Percentiles rank a stretch among this genome's conserved stretches.
These are phyloP conservation scores for Takifugu flavidus DNA, from an alignment of 2,113 vertebrate species.

Conservation along the genomic window DNA sequence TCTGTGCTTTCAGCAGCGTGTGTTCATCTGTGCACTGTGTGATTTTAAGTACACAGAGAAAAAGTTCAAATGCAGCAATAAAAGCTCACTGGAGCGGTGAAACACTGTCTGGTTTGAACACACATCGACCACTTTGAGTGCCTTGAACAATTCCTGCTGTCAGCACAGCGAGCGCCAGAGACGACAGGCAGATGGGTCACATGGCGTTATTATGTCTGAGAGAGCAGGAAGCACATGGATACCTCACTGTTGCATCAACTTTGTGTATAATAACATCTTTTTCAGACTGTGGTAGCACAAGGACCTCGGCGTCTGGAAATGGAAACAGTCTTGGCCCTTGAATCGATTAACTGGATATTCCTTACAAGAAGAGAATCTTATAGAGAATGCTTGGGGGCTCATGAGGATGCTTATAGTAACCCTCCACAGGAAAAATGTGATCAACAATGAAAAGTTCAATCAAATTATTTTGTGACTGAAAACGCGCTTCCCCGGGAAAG, in stretches of 20 bases:
- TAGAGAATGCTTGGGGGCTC: no score
- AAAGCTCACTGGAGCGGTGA: conserved; percentile 20
- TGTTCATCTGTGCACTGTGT: conserved; percentile 41
- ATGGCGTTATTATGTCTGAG: conserved; percentile 21
- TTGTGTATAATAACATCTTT: not conserved
- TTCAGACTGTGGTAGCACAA: not conserved
- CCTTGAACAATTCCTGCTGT: conserved; percentile 51
- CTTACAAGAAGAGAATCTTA: no score
- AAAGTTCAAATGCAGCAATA: conserved; percentile 23
- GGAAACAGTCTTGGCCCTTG: no score
- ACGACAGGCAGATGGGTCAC: conserved; percentile 51
- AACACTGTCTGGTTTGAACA: conserved; percentile 33
- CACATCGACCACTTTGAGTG: conserved; percentile 28
- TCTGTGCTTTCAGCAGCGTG: conserved; percentile 22
- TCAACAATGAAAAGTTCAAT: no score
- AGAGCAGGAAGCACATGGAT: conserved; percentile 15
- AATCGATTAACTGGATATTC: no score
- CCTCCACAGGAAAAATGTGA: no score
- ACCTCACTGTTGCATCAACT: not conserved
- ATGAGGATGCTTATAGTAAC: no score
- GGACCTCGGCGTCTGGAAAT: no score
- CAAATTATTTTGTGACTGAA: no score
- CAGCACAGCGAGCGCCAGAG: conserved; percentile 35
- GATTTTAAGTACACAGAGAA: conserved; percentile 11
- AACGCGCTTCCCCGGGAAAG: no score